A percentile compares a stretch with the other conserved stretches of the same genome.
These are phyloP conservation scores for Dysmachus trigonus DNA, from an alignment of 2,888 invertebrate genomes.

Conservation along the genomic window DNA sequence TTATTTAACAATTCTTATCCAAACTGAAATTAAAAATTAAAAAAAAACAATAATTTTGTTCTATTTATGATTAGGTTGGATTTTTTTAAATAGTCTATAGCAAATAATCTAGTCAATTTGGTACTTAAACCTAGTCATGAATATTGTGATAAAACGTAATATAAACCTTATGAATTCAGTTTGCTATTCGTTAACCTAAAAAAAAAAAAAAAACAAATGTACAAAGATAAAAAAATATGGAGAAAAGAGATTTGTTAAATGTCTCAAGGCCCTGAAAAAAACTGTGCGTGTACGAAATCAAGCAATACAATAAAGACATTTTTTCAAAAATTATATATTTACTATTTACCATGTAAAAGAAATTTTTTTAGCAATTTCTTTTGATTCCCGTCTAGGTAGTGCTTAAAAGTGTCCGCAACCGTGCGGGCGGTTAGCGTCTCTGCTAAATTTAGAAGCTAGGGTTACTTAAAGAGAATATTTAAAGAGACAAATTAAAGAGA, in stretches of 20 bases:
- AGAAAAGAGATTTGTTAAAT: not conserved
- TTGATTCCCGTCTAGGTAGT: not conserved
- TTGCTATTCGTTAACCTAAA: not conserved
- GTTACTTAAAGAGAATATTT: not conserved
- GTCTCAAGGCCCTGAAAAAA: not conserved
- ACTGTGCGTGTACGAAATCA: not conserved
- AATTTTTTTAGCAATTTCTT: not conserved
- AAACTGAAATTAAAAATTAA: not conserved
- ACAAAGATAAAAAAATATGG: not conserved
- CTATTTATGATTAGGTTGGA: not conserved
- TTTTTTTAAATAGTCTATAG: not conserved
- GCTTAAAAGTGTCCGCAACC: not conserved
- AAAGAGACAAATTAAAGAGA: not conserved
- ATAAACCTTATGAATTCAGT: not conserved
- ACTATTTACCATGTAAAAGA: not conserved
- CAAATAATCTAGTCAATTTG: not conserved
- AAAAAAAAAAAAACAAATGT: not conserved
- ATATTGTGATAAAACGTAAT: not conserved
- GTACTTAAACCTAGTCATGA: not conserved
- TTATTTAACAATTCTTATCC: not conserved
- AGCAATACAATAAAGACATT: not conserved
- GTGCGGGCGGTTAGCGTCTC: not conserved
- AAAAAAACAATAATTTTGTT: not conserved
- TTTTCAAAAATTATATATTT: slow-evolving; percentile 4
- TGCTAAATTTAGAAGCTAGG: not conserved